Conservation (phyloP, 2,888 invertebrate genomes). For the Chalcosyrphus nemorum region DNA sequence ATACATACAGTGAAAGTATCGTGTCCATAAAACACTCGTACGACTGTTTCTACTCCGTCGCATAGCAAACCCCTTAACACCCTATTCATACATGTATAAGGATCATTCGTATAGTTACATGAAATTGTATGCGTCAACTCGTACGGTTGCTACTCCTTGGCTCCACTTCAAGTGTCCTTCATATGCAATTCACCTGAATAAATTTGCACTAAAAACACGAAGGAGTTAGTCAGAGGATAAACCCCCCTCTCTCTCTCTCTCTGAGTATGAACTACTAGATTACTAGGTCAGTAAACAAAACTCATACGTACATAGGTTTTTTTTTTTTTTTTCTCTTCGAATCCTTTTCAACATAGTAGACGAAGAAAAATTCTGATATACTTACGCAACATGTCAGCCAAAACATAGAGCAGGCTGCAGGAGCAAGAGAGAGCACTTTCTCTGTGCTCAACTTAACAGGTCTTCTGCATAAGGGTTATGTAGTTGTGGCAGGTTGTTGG, state of each 20-base stretch:
- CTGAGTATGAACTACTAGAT: slow-evolving; percentile 23
- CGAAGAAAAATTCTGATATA: slow-evolving; percentile 3
- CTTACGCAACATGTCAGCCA: slow-evolving; percentile 11
- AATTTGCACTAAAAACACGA: slow-evolving; percentile 36
- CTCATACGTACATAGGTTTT: not conserved
- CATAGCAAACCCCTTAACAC: not conserved
- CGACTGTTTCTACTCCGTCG: not conserved
- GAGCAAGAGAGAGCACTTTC: not conserved
- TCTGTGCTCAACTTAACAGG: not conserved
- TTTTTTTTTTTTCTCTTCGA: not conserved
- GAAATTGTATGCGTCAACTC: slow-evolving; percentile 8
- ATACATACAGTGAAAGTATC: not conserved
- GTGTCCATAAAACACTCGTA: not conserved
- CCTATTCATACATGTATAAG: not conserved
- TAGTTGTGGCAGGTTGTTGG: slow-evolving; percentile 30
- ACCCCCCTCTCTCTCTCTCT: not conserved
- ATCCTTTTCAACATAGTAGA: slow-evolving; percentile 5
- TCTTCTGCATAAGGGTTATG: slow-evolving; percentile 14
- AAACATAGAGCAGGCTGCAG: not conserved
- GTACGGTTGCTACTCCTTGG: not conserved
- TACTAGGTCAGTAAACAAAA: slow-evolving; percentile 52
- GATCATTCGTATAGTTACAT: not conserved
- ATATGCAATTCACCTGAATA: slow-evolving; percentile 60
- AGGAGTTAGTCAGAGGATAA: slow-evolving; percentile 19
- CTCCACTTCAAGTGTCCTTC: slow-evolving; percentile 16